phyloP scores from a whole-genome alignment of 2,797 vertebrate species.

The Lagodon rhomboides region DNA sequence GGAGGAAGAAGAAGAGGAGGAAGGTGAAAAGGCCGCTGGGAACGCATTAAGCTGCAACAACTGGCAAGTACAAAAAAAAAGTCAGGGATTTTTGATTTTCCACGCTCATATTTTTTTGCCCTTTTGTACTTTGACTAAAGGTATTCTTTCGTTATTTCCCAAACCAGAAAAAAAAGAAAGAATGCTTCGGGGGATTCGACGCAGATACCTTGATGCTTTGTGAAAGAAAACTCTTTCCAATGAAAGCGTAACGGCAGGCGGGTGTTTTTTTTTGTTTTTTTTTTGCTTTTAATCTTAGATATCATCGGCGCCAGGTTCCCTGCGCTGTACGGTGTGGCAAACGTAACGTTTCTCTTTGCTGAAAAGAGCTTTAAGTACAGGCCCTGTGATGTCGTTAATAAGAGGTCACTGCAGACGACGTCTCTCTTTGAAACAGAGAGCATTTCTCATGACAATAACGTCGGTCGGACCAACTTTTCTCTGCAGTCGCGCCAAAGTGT shows the following conservation, averaged over 20 bases:
- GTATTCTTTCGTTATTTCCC: constrained; percentile 80
- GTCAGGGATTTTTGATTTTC: constrained; percentile 56
- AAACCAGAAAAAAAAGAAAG: constrained; percentile 59
- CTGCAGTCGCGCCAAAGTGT: constrained; percentile 28
- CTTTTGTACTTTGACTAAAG: constrained; percentile 78
- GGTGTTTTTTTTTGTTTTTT: too few species aligned
- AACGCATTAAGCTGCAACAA: constrained; percentile 87
- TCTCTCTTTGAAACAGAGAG: constrained; percentile 20
- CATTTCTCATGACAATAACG: neutral
- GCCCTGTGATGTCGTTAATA: constrained; percentile 46
- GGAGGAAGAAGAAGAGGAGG: constrained; percentile 52
- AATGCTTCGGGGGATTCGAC: constrained; percentile 79
- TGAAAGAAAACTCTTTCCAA: constrained; percentile 65
- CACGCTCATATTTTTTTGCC: constrained; percentile 35
- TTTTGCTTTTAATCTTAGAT: constrained; percentile 54
- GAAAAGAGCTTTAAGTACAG: constrained; percentile 31
- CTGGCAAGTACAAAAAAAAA: constrained; percentile 81
- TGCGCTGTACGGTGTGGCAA: constrained; percentile 11
- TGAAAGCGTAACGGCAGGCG: constrained; percentile 56
- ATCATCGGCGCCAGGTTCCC: constrained; percentile 43
- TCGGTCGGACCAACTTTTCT: constrained; percentile 9
- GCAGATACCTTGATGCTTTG: constrained; percentile 79
- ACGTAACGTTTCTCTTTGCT: constrained; percentile 15
- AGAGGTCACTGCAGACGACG: constrained; percentile 26
- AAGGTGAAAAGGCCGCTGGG: constrained; percentile 80